Base-by-base conservation (phyloP, 37 sponge, comb jelly and placozoan genomes). In the Diacarnus erythraeanus region DNA sequence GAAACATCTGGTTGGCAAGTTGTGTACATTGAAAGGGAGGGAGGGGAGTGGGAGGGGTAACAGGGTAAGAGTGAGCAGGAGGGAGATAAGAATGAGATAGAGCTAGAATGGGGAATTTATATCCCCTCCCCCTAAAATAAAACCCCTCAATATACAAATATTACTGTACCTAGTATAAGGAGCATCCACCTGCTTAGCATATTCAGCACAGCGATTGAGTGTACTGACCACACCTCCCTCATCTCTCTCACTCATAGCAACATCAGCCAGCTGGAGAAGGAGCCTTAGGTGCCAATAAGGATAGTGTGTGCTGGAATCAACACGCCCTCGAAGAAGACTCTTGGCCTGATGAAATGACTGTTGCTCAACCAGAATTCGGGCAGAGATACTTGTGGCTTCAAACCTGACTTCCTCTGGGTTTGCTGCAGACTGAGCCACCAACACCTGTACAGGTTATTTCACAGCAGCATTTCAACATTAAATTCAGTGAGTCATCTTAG, bases 241-340 rank as follows among this genome's bases (percentile, higher is more conserved):
- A 75, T 91, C 91, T 38, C 77, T 68, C 84, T 91, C 91, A 61
- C 69, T 68, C 35, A 74, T 67, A 29, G 63, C 20, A 23, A 85
- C 38, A 35, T 79, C 77, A 47, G 61, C 77, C 1, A 76, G 41
- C 54, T 76, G 77, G 10, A 76, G 77, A 26, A 76, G 77, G 42
- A 76, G 61, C 37, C 77, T 44, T 9, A 80, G 41, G 77, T 91
- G 79, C 91, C 91, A 91, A 79, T 91, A 91, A 0, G 91, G 91
- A 30, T 39, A 67, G 51, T 35, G 69, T 31, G 63, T 1, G 37
- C 81, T 47, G 64, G 74, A 33, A 4, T 91, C 91, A 75, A 91
- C 57, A 18, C 71, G 39, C 30, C 83, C 58, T 31, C 70, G 38
- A 25, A 91, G 65, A 2, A 91, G 70, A 10, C 65, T 72, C 76